These are phyloP conservation scores for Protophormia terraenovae DNA, from an alignment of 2,888 invertebrate genomes.

Conservation along the genomic window DNA sequence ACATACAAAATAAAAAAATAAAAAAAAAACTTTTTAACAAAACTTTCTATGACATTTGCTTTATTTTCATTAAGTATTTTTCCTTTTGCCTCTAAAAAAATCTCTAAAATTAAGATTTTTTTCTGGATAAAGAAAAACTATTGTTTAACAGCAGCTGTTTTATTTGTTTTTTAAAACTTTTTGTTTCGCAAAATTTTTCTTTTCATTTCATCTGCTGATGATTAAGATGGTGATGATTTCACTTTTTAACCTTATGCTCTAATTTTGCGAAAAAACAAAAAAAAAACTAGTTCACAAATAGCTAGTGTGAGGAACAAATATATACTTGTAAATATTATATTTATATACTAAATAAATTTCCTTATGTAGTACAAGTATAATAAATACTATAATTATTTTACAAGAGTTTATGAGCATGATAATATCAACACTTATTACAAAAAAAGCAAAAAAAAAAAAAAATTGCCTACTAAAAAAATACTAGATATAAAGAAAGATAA, in stretches of 20 bases:
- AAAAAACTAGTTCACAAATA: constrained; percentile 8
- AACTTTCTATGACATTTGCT: not conserved
- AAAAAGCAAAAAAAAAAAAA: not conserved
- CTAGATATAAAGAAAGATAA: constrained; percentile 6
- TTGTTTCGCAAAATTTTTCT: not conserved
- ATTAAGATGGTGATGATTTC: constrained; percentile 55
- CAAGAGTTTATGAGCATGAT: constrained; percentile 37
- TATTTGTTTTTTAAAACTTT: not conserved
- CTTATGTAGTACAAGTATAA: not conserved
- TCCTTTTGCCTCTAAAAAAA: not conserved
- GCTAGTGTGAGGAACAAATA: not conserved
- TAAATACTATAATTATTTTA: constrained; percentile 28
- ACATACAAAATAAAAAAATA: too few species aligned
- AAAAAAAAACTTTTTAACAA: not conserved
- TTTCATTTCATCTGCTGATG: constrained; percentile 12
- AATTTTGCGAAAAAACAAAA: constrained; percentile 18
- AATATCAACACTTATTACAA: constrained; percentile 44
- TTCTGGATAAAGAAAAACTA: constrained; percentile 10
- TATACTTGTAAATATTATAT: not conserved
- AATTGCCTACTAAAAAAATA: not conserved
- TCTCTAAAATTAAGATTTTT: not conserved
- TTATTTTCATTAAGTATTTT: not conserved
- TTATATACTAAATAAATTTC: not conserved
- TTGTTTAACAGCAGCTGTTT: not conserved
- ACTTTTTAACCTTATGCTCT: constrained; percentile 58